Base-by-base conservation (phyloP, 2,113 vertebrate species). In the Rattus rattus region DNA sequence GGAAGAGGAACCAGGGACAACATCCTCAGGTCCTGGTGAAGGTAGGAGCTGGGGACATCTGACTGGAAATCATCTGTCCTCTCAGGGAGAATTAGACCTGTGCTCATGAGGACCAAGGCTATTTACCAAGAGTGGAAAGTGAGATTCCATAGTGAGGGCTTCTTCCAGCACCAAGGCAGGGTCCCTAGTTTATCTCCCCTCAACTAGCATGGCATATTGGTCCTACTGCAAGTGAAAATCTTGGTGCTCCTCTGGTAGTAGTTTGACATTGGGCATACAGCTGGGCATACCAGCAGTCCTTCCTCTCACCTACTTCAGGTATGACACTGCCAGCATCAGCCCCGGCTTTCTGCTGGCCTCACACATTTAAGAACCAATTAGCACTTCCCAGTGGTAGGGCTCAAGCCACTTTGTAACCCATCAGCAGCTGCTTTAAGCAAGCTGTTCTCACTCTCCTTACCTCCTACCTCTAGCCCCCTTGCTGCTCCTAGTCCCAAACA, bases 1-100 rank as follows among this genome's bases (percentile, higher is more conserved):
- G 91, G 98, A 99, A 1, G 98, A 99, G 33, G 99, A 99, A 95
- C 98, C 99, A 89, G 98, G 99, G 96, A 96, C 98, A 0, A 4
- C 98, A 39, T 98, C 97, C 75, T 98, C 99, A 0, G 99, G 98
- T 91, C 98, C 98, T 75, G 97, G 96, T 54, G 98, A 99, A 97
- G 98, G 99, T 98, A 98, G 97, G 98, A 98, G 43, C 26, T 54
- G 77, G 75, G 80, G 39, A 47, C 22, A 0, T 59, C 2, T 30
- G 54, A 22, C 30, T 3, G 4, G 2, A 26, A 52, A 22, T 20
- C 30, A 16, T 81, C n/a, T 65, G 12, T 47, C 17, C 1, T 52
- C 43, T 67, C 19, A 28, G 47, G 59, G 36, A 85, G 28, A 93
- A 20, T 14, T n/a, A 28, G 26, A 39, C 70, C n/a, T 54, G 56